Conservation (phyloP, 2,113 vertebrate species). For the Nibea albiflora region DNA sequence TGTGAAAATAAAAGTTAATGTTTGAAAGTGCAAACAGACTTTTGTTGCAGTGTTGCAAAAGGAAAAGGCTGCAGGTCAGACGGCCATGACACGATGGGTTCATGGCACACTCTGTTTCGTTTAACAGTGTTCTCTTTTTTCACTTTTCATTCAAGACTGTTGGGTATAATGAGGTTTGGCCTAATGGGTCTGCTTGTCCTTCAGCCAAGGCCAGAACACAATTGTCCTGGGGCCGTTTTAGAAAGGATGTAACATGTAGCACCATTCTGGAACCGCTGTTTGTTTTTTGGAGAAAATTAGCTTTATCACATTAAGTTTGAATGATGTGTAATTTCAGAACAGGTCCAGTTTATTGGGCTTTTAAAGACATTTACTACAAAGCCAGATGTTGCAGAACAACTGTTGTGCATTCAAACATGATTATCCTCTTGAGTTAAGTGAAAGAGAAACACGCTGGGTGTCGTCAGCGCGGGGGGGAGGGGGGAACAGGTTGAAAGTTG, state of each 20-base stretch:
- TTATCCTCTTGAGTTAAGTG: slow-evolving; percentile 1
- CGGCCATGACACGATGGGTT: not conserved
- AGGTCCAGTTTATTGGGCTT: too few species aligned
- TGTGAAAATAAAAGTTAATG: not conserved
- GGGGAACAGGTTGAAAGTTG: slow-evolving; percentile 11
- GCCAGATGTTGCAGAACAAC: slow-evolving; percentile 3
- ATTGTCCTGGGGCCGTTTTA: not conserved
- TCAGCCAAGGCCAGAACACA: not conserved
- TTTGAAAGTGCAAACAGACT: too few species aligned
- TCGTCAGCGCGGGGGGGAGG: not conserved
- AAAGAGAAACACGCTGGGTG: slow-evolving; percentile 40
- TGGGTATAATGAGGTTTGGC: not conserved
- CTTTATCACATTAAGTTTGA: not conserved
- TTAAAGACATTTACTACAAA: not conserved
- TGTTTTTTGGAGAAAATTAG: not conserved
- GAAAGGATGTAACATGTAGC: not conserved
- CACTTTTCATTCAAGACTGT: not conserved
- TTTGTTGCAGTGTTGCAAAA: not conserved
- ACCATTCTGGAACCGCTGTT: not conserved
- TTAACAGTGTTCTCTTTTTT: not conserved
- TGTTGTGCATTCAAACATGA: not conserved
- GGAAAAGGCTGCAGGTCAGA: not conserved
- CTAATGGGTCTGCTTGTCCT: not conserved
- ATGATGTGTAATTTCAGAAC: not conserved
- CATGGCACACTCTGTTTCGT: not conserved